These are phyloP conservation scores for Ophthalmotilapia sp. DNA, from an alignment of 2,113 vertebrate species.

Conservation along the genomic window DNA sequence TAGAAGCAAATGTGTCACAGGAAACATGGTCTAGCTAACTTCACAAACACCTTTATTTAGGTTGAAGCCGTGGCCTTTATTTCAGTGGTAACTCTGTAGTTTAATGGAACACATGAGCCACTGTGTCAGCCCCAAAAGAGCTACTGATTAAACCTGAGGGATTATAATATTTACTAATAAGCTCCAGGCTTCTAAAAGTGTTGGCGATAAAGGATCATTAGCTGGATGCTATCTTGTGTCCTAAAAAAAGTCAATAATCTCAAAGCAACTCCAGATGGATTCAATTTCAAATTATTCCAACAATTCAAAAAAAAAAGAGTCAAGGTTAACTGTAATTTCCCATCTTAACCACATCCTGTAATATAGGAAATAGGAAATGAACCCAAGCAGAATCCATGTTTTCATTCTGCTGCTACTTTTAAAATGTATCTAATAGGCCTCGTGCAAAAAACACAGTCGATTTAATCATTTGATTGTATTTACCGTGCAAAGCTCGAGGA, in stretches of 20 bases:
- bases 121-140: background rate
- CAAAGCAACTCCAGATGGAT: background rate
- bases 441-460: accelerated
- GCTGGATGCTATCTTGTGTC: background rate
- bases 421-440: background rate
- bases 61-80: accelerated
- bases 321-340: background rate
- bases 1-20: background rate
- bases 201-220: accelerated
- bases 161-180: background rate
- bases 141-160: background rate
- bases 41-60: background rate
- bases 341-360: no score
- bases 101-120: background rate
- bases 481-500: background rate
- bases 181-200: background rate
- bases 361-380: background rate
- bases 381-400: background rate
- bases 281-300: background rate
- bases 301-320: accelerated
- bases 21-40: background rate
- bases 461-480: background rate
- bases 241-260: background rate
- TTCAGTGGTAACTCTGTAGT: background rate
- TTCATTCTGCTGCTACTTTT: accelerated